phyloP scores from a whole-genome alignment of 2,888 invertebrate species.

The Drosophila peninsularis region DNA sequence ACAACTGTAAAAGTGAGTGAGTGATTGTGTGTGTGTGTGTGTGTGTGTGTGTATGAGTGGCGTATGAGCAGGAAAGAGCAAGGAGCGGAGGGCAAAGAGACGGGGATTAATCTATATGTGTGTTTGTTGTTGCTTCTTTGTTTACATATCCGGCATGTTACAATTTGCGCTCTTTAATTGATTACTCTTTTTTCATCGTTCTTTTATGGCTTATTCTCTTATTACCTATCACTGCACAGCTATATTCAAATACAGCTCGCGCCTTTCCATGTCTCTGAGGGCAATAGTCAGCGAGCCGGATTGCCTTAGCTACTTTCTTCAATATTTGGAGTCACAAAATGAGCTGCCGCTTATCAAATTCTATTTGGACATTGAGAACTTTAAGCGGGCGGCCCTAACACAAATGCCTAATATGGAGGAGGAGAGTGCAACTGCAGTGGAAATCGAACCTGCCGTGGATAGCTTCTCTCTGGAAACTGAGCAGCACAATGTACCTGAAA shows the following conservation, averaged over 20 bases:
- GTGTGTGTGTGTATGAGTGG: neutral
- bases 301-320: constrained; percentile 92
- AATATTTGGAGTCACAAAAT: constrained; percentile 92
- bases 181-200: neutral
- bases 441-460: neutral
- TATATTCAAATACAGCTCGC: constrained; percentile 82
- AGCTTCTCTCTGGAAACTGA: constrained; percentile 14
- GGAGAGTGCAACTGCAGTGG: constrained; percentile 4
- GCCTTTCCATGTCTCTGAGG: constrained; percentile 90
- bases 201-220: neutral
- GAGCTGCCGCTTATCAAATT: constrained; percentile 89
- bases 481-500: constrained; percentile 82
- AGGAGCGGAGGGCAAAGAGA: neutral
- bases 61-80: neutral
- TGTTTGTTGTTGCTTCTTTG: constrained; percentile 6
- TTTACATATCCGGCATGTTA: constrained; percentile 27
- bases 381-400: constrained; percentile 85
- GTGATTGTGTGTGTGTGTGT: constrained; percentile 15
- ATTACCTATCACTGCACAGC: constrained; percentile 53
- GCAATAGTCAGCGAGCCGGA: constrained; percentile 92
- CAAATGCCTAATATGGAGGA: constrained; percentile 41
- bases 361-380: constrained; percentile 91
- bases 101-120: neutral
- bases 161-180: constrained; percentile 30
- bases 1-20: neutral